A percentile compares a stretch with the other conserved stretches of the same genome.
These are phyloP conservation scores for Lota lota DNA, from an alignment of 2,113 vertebrate species.

Conservation along the genomic window DNA sequence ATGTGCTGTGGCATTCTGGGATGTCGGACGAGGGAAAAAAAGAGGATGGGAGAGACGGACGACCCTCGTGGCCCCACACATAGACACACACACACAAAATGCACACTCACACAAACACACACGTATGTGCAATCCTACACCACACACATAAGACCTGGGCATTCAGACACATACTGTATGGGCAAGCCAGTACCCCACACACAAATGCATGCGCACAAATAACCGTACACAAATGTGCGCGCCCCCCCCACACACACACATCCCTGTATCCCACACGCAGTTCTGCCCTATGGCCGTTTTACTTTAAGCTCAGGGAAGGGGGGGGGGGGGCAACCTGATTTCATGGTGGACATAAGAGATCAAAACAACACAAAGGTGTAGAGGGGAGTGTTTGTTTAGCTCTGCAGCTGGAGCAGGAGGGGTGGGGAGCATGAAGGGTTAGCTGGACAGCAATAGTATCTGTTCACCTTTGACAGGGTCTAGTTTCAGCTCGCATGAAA, in stretches of 20 bases:
- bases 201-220: too few species aligned
- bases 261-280: slow-evolving; percentile 5
- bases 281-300: slow-evolving; percentile 22
- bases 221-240: too few species aligned
- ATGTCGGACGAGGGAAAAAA: slow-evolving; percentile 31
- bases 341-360: slow-evolving; percentile 55
- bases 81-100: not conserved
- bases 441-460: slow-evolving; percentile 38
- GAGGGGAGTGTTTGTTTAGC: slow-evolving; percentile 63
- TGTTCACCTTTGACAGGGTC: slow-evolving; percentile 27
- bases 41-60: slow-evolving; percentile 41
- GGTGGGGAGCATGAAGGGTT: slow-evolving; percentile 44
- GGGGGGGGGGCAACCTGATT: slow-evolving; percentile 40
- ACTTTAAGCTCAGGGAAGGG: slow-evolving; percentile 7
- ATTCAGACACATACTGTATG: too few species aligned
- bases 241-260: slow-evolving; percentile 1
- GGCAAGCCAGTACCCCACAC: too few species aligned
- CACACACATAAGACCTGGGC: too few species aligned
- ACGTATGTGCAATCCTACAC: too few species aligned
- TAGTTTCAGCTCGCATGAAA: slow-evolving; percentile 35
- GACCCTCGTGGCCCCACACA: slow-evolving; percentile 40
- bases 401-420: slow-evolving; percentile 35
- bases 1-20: slow-evolving; percentile 61
- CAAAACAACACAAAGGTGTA: slow-evolving; percentile 59
- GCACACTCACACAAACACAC: not conserved